Base-by-base conservation (phyloP, 1,140 invertebrate species). In the Saxidomus purpurata region DNA sequence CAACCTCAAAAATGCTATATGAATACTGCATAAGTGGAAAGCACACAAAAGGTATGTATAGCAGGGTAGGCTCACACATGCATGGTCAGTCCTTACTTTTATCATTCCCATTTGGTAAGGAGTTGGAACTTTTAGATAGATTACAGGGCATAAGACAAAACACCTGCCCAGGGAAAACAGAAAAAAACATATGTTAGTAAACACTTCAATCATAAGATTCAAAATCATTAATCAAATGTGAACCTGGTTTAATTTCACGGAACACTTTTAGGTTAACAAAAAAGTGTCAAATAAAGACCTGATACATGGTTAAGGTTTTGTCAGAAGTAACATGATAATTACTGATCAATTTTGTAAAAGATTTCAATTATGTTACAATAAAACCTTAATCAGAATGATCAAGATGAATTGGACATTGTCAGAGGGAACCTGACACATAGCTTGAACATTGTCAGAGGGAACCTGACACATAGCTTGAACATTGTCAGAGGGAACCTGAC, bases 101-200 rank as follows among this genome's bases (percentile, higher is more conserved):
- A 36, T 92, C 92, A 90, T 91, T 92, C 77, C 82, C 80, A 71
- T 71, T 89, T 59, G 90, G 80, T 77, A 89, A 87, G 80, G 85
- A 52, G 83, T 84, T 91, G 77, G 92, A 90, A 87, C 92, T 91
- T 90, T 92, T 90, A 91, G 92, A 91, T 77, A 92, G 88, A 89
- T 91, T 92, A 88, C 92, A 92, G 81, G 92, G 92, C 69, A 89
- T 91, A 67, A 92, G 90, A 89, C 89, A 92, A 76, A 92, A 92
- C 74, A 92, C 92, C 92, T 92, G 90, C 84, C 61, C 43, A 81
- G 77, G 84, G 81, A 80, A 87, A 88, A 74, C 43, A 87, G 80
- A 92, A 69, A 92, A 69, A 81, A 47, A 59, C 34, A 80, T 36
- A 83, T 86, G 82, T 86, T 84, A 90, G 74, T 81, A 34, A 71